These are phyloP conservation scores for Drosophila quadrilineata DNA, from an alignment of 1,140 invertebrate genomes.

Conservation along the genomic window DNA sequence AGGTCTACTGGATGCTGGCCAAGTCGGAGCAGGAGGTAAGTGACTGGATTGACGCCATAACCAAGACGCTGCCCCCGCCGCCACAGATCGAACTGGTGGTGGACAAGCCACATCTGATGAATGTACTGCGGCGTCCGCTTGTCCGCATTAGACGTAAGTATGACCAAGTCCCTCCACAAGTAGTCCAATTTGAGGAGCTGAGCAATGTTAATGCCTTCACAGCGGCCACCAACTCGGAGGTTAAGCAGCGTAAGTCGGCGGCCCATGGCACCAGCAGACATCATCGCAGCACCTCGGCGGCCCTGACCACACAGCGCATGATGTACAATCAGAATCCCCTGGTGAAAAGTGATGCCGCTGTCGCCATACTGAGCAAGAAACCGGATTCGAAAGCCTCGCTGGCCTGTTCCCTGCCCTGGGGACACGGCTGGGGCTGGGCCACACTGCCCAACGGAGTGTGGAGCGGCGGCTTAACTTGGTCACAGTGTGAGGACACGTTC, in stretches of 20 bases:
- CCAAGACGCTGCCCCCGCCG: conserved; percentile 85
- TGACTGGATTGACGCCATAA: conserved; percentile 88
- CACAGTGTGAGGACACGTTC: conserved; percentile 84
- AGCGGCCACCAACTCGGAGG: conserved; percentile 83
- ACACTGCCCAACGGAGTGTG: conserved; percentile 84
- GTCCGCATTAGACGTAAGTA: conserved; percentile 85
- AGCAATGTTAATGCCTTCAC: background rate
- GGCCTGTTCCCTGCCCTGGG: conserved; percentile 78
- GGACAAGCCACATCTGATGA: conserved; percentile 84
- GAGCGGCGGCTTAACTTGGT: conserved; percentile 85
- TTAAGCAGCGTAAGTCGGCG: conserved; percentile 73
- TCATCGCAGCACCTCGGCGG: conserved; percentile 41
- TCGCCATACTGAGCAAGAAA: conserved; percentile 80
- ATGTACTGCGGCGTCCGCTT: conserved; percentile 83
- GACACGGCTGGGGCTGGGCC: conserved; percentile 85
- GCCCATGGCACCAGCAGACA: conserved; percentile 38
- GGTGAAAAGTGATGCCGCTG: conserved; percentile 77
- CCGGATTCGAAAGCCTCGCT: conserved; percentile 76
- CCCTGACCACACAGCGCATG: conserved; percentile 50
- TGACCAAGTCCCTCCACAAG: too few species aligned
- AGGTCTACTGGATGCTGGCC: conserved; percentile 85
- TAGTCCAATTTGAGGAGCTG: background rate
- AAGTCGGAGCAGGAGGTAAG: conserved; percentile 87
- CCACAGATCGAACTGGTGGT: conserved; percentile 84
- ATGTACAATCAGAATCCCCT: conserved; percentile 71